Evolutionary conservation across 2,113 vertebrate species (phyloP).

Genomic region (Platysteira castanea): DNA sequence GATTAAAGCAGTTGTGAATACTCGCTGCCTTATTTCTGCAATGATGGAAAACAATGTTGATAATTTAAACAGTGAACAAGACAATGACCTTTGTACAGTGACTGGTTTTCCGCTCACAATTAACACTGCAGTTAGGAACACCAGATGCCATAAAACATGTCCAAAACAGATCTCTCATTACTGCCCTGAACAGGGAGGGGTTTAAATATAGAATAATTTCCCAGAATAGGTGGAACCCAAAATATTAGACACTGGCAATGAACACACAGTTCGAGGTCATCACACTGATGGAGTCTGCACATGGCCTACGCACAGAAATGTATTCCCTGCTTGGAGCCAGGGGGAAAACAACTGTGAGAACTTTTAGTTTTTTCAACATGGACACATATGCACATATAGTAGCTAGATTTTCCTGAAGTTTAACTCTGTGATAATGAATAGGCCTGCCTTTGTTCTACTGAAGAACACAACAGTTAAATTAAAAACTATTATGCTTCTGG

Average conservation of each 20-base stretch:
- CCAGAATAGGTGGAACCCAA: not conserved
- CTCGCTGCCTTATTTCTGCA: not conserved
- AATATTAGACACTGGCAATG: not conserved
- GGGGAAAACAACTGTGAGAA: not conserved
- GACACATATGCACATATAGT: fast-evolving
- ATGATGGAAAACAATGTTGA: not conserved
- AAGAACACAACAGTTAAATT: not conserved
- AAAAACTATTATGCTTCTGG: not conserved
- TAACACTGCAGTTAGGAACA: not conserved
- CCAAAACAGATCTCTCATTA: not conserved
- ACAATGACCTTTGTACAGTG: not conserved
- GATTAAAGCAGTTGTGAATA: not conserved
- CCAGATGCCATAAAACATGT: not conserved
- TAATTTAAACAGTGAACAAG: not conserved
- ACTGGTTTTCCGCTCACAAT: not conserved
- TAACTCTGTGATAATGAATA: not conserved
- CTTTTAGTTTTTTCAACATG: not conserved
- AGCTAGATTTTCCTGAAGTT: not conserved
- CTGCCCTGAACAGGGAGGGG: not conserved
- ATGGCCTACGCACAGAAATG: not conserved
- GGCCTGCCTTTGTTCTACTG: not conserved
- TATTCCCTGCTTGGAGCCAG: not conserved
- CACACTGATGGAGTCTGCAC: not conserved
- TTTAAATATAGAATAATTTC: not conserved
- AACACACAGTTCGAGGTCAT: not conserved